These are phyloP conservation scores for Apus apus DNA, from an alignment of 2,113 vertebrate species.

Conservation along the genomic window DNA sequence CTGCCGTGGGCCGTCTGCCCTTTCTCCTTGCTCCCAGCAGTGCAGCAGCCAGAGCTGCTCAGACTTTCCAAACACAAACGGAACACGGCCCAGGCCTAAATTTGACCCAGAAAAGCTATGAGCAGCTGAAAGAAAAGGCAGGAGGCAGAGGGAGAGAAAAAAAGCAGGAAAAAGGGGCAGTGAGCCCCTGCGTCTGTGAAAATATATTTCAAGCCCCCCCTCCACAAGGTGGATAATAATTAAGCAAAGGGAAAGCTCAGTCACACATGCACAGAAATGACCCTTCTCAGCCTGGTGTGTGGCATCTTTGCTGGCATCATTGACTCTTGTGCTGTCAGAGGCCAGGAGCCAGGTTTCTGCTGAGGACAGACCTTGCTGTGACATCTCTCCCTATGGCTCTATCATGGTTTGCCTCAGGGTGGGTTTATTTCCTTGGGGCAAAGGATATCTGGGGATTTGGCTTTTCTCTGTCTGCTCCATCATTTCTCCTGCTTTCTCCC, in stretches of 20 bases:
- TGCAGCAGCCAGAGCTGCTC: not conserved
- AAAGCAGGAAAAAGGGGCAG: not conserved
- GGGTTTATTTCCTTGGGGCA: not conserved
- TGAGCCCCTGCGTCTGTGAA: not conserved
- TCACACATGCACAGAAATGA: fast-evolving
- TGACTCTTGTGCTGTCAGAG: not conserved
- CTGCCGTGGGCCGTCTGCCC: not conserved
- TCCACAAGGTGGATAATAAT: not conserved
- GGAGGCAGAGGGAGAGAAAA: not conserved
- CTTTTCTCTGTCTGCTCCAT: not conserved
- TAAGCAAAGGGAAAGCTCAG: fast-evolving
- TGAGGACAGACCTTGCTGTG: not conserved
- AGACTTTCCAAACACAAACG: slow-evolving; percentile 48
- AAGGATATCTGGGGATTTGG: not conserved
- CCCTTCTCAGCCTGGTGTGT: fast-evolving
- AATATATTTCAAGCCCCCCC: fast-evolving
- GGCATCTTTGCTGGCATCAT: fast-evolving
- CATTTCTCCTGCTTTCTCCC: not conserved
- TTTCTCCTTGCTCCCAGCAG: not conserved
- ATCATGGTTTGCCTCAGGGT: fast-evolving
- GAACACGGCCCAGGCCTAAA: not conserved
- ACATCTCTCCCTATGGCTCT: not conserved
- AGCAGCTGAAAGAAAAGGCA: not conserved
- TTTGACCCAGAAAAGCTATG: not conserved
- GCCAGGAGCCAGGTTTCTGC: not conserved